Evolutionary conservation across 1,140 invertebrate genomes (phyloP), one percentile per base, ranked within the genome.

Genomic region (Zaprionus africanus): DNA sequence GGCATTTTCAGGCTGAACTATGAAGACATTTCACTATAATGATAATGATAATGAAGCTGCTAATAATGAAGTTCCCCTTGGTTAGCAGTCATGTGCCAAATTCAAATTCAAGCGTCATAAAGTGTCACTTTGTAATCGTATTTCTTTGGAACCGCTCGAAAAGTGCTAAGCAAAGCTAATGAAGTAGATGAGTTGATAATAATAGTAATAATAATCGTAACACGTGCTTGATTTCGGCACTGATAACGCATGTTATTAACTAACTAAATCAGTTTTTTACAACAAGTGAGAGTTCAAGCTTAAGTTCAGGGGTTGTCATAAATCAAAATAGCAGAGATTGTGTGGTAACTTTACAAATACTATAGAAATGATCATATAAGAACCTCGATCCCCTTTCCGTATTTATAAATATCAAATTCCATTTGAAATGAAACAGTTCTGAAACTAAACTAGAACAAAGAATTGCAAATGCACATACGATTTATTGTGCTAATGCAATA

Each of bases 101-200:
- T 64, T 43, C 43, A 54, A 68, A 62, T 60, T 41, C 41, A 36
- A 58, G 31, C 58, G 41, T 17, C 72, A 75, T 76, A 70, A 70
- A 62, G 26, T 41, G 62, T 22, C 2, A 24, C 38, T 41, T 11
- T 26, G 64, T 54, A 60, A 71, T 54, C 24, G 36, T 17, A 63
- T 69, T 75, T 75, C 66, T 61, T 38, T 63, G 66, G 38, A 75
- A 57, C 36, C 46, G 56, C 36, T 58, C 19, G 17, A 12, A 69
- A 58, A n/a, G 73, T 71, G 73, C 67, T 75, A 75, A 75, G 34
- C 72, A 58, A 58, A 63, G 38, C 72, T 70, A 71, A 76, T 76
- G 59, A 76, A 54, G 5, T 54, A 60, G 36, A 53, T 71, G 15
- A 64, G 22, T 67, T 66, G 17, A 46, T 60, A 54, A 34, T 11